Conservation (phyloP, 2,888 invertebrate genomes). For the Mesodorylaimus sp. region DNA sequence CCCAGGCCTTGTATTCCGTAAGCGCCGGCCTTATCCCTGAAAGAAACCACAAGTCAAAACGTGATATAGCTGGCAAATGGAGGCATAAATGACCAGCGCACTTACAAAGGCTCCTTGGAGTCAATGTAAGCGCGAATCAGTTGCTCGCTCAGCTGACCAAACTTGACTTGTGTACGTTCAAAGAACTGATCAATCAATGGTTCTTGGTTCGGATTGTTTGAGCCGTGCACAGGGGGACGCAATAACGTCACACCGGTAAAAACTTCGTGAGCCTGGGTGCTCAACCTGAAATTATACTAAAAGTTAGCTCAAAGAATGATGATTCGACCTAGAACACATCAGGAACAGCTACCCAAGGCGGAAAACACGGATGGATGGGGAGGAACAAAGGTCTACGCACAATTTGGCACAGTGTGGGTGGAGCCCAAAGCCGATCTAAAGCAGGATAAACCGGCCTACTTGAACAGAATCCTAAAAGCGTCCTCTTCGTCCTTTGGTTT, state of each 20-base stretch:
- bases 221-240: no score
- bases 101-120: slow-evolving; percentile 69
- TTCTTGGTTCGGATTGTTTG: no score
- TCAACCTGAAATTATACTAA: slow-evolving; percentile 44
- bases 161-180: slow-evolving; percentile 60
- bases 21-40: slow-evolving; percentile 53
- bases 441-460: slow-evolving; percentile 38
- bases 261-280: slow-evolving; percentile 57
- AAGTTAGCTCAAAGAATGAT: background rate
- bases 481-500: slow-evolving; percentile 59
- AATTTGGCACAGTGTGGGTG: no score
- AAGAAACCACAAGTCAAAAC: slow-evolving; percentile 9
- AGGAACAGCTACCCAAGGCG: no score
- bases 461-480: slow-evolving; percentile 47
- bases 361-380: no score
- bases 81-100: background rate
- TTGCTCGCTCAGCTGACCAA: slow-evolving; percentile 52
- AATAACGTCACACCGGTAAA: slow-evolving; percentile 65
- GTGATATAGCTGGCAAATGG: background rate
- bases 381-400: no score
- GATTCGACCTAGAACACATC: no score
- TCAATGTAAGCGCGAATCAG: slow-evolving; percentile 64
- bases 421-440: no score
- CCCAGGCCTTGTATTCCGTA: slow-evolving; percentile 73
- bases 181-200: slow-evolving; percentile 41